A percentile compares a stretch with the other conserved stretches of the same genome.
Evolutionary conservation across 2,797 vertebrate species (phyloP).

Genomic region (Megalops cyprinoides): DNA sequence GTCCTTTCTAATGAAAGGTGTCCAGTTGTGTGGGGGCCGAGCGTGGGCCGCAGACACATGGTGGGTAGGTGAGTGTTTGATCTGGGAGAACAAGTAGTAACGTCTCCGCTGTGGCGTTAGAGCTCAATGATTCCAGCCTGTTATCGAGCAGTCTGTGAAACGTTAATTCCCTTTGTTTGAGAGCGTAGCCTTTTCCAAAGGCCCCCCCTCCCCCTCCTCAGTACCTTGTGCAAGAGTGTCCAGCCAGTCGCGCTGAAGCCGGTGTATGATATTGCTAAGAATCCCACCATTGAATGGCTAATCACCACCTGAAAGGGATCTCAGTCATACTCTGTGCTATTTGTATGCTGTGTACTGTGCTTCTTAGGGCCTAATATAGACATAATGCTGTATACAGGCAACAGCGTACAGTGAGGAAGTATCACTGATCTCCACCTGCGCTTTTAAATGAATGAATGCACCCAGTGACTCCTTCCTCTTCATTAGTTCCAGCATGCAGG

Average conservation of each 20-base stretch:
- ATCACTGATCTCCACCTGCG: not conserved
- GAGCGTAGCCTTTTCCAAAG: no score
- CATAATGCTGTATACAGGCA: not conserved
- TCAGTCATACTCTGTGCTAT: no score
- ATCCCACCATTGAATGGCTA: no score
- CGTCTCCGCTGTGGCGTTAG: not conserved
- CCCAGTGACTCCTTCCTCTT: not conserved
- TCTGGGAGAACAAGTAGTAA: slow-evolving; percentile 12
- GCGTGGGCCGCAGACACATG: not conserved
- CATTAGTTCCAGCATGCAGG: not conserved
- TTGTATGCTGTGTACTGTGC: not conserved
- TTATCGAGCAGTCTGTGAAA: not conserved
- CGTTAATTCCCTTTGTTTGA: not conserved
- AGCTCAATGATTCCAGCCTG: not conserved
- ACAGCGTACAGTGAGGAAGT: not conserved
- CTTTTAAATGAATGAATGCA: not conserved
- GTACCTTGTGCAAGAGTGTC: not conserved
- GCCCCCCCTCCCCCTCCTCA: not conserved
- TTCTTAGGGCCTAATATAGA: not conserved
- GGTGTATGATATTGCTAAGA: not conserved
- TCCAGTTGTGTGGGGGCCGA: not conserved
- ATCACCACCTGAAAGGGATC: no score
- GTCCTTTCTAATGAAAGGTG: not conserved
- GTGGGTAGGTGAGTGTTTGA: not conserved
- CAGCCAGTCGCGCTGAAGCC: not conserved